Conservation (phyloP, 2,888 invertebrate genomes). For the Hypselothyrea guttata region DNA sequence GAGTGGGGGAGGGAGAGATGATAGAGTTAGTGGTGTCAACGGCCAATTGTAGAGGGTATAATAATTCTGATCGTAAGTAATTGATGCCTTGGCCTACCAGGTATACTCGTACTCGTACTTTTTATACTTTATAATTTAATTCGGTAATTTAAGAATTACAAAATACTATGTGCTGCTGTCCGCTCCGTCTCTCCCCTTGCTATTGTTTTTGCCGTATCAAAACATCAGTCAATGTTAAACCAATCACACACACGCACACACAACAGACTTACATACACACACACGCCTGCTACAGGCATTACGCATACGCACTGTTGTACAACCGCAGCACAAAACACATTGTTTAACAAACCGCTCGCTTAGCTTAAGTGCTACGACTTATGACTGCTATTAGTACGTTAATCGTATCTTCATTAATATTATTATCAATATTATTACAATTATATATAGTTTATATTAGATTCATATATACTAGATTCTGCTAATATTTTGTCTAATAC, state of each 20-base stretch:
- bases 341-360: slow-evolving; percentile 62
- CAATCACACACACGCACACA: slow-evolving; percentile 18
- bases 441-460: slow-evolving; percentile 38
- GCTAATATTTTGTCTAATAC: slow-evolving; percentile 67
- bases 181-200: slow-evolving; percentile 1
- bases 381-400: slow-evolving; percentile 48
- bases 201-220: neutral
- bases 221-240: slow-evolving; percentile 58
- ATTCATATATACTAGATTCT: slow-evolving; percentile 41
- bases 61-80: slow-evolving; percentile 11
- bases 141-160: slow-evolving; percentile 28
- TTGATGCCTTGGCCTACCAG: slow-evolving; percentile 57
- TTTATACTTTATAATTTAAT: no score
- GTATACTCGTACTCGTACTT: slow-evolving; percentile 53
- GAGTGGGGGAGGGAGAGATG: slow-evolving; percentile 20
- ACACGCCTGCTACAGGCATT: slow-evolving; percentile 10
- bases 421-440: slow-evolving; percentile 29
- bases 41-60: neutral
- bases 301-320: slow-evolving; percentile 53
- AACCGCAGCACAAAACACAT: slow-evolving; percentile 33
- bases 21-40: slow-evolving; percentile 14
- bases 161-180: neutral
- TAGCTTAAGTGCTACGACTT: slow-evolving; percentile 46
- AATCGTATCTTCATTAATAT: slow-evolving; percentile 33
- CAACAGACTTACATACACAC: neutral